Base-by-base conservation (phyloP, 2,797 vertebrate genomes). In the Salmo trutta region DNA sequence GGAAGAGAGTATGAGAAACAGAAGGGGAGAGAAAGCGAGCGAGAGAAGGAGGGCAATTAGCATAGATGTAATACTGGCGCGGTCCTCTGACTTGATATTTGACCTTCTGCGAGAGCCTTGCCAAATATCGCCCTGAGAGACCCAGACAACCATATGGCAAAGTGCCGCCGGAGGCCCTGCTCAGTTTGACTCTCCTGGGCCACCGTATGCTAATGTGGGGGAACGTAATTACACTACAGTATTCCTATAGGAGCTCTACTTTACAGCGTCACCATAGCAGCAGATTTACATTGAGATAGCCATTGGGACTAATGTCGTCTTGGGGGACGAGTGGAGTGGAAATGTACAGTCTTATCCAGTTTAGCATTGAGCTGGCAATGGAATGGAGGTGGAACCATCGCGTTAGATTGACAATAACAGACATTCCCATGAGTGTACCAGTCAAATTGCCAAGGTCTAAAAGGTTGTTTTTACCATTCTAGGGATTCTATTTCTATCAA, bases 71-170 rank as follows among this genome's bases (percentile, higher is more conserved):
- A 93, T 91, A 88, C 89, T 90, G 90, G 88, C 90, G 87, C 87
- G 82, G 88, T 92, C 88, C 88, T 91, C 91, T 90, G 90, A 93
- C 93, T 93, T 92, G 89, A 92, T 93, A 91, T 93, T 93, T 93
- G 92, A 93, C 93, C 93, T 93, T 93, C 91, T 89, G 87, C 82
- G 15, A 81, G 81, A 87, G 86, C 85, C 87, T 90, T 92, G 91
- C 92, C 90, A 92, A 91, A 93, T 89, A 89, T 83, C 73, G 84
- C 24, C 82, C 88, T 36, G 82, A 90, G 88, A 87, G 85, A 88
- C 83, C 73, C 91, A 93, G 91, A 91, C 86, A 71, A 89, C 90
- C 92, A 93, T 93, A 93, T 93, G 92, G 91, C 91, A 89, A 86
- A 88, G 89, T 88, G 91, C 88, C 90, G 89, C 91, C 90, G 85